Base-by-base conservation (phyloP, 1,140 invertebrate genomes). In the Samia ricini region DNA sequence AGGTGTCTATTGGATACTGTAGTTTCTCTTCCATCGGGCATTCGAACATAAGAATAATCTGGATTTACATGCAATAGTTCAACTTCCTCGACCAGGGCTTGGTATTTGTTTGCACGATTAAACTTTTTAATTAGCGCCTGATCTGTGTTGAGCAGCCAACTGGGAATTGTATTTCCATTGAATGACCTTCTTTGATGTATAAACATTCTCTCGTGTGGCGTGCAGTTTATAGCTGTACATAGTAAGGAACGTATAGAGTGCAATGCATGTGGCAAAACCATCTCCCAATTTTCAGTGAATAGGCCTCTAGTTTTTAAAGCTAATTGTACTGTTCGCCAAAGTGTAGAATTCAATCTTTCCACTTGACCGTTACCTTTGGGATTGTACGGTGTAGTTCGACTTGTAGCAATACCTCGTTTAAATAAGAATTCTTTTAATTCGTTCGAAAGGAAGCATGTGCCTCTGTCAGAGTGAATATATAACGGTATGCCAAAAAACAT, bases 141-240 rank as follows among this genome's bases (percentile, higher is more conserved):
- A 26, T 66, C 68, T 20, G 69, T 55, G 6, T 23, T 54, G 4
- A 63, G 23, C 15, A 76, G 56, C 74, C 70, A 76, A 7, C 61
- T 62, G 15, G 71, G 74, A 8, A 71, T n/a, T n/a, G 64, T 69
- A 36, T 61, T 36, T 7, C 66, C 70, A 51, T 65, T 71, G 12
- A 56, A 21, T 18, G 62, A 61, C 22, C 65, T 21, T 19, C 68
- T 29, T 5, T 61, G 36, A 56, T 72, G 66, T 19, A 4, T 61
- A 57, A 72, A 70, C 42, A 74, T 60, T 29, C 65, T 50, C 64
- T 77, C 72, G 55, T 71, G 72, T 21, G 75, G 64, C 10, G 72
- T 75, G 10, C 3, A 18, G 51, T 74, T 68, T n/a, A 63, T 74
- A 26, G 26, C 26, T 26, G 26, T 26, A 26, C 26, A 26, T 26